Evolutionary conservation across 2,113 vertebrate genomes (phyloP).

Genomic region (Seriola rivoliana): DNA sequence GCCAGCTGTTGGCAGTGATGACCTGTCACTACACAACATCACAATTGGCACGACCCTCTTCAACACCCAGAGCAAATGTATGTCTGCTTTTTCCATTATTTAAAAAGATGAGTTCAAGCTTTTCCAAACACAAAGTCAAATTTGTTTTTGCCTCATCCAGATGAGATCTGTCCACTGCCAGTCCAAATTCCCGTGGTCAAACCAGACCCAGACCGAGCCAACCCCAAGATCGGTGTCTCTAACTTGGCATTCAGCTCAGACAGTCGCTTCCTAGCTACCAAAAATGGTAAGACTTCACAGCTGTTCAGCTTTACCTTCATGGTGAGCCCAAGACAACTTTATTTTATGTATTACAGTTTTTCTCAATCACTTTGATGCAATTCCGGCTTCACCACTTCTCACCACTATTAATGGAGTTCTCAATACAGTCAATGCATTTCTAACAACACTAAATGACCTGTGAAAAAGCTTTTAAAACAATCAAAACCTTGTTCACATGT

Average conservation of each 20-base stretch:
- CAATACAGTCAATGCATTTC: too few species aligned
- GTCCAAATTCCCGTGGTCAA: conserved; percentile 88
- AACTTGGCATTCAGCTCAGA: conserved; percentile 92
- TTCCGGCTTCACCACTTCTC: too few species aligned
- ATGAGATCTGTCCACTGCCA: conserved; percentile 87
- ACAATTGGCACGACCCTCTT: conserved; percentile 80
- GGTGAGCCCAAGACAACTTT: background rate
- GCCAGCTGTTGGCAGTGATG: conserved; percentile 79
- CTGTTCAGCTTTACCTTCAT: background rate
- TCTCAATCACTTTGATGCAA: too few species aligned
- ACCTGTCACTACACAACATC: conserved; percentile 84
- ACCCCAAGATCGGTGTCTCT: conserved; percentile 94
- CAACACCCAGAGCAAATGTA: conserved; percentile 93
- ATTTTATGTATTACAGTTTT: background rate
- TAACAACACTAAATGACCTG: too few species aligned
- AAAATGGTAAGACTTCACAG: conserved; percentile 85
- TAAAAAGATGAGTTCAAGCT: background rate
- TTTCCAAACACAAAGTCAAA: conserved; percentile 9
- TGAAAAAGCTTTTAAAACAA: too few species aligned
- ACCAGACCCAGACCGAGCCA: conserved; percentile 91
- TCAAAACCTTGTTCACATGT: too few species aligned
- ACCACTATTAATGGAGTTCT: too few species aligned
- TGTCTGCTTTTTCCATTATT: conserved; percentile 37
- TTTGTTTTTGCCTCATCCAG: conserved; percentile 77
- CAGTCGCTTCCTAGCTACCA: conserved; percentile 93